Evolutionary conservation across 1,140 invertebrate species (phyloP), one percentile per base, ranked within the genome.

Genomic region (Heliconius himera): DNA sequence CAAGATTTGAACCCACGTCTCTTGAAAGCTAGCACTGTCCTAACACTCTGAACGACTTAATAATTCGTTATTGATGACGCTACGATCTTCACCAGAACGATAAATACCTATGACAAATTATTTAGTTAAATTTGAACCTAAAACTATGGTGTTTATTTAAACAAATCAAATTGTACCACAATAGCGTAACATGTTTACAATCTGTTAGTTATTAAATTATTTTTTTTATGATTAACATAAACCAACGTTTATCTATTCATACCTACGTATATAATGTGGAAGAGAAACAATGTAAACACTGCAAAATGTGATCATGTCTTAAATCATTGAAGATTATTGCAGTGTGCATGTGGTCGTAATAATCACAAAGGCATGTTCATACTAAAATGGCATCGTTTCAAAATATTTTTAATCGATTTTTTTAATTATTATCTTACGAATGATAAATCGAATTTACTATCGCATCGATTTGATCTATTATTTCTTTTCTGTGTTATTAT

Each of bases 341-440:
- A 84, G 79, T 84, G 79, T 82, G 83, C 79, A 84, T 83, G 79
- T 84, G 51, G 74, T 72, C 54, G 78, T 81, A 81, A 81, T 80
- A 80, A 78, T 79, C 22, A 36, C 77, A 83, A 82, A 81, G 73
- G 72, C 56, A 54, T 49, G 38, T 82, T 41, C 79, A 84, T 16
- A 81, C 22, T 22, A 16, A 18, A 9, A 66, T 66, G 60, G 26
- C 26, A 66, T 5, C 1, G 3, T 2, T 29, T 66, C 13, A 66
- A 66, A 3, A 0, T 29, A 0, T 5, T 66, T 66, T 5, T 5
- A 26, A 26, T 13, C 8, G 13, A 13, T 29, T 11, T 13, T 66
- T 66, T 66, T n/a, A 1, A 26, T 22, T 9, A 9, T 22, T 56
- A 22, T 66, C 13, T 16, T 29, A 29, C n/a, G 2, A 26, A 26